Evolutionary conservation across 2,888 invertebrate genomes (phyloP), one percentile per base, ranked within the genome.

Genomic region (Orchesella flavescens): DNA sequence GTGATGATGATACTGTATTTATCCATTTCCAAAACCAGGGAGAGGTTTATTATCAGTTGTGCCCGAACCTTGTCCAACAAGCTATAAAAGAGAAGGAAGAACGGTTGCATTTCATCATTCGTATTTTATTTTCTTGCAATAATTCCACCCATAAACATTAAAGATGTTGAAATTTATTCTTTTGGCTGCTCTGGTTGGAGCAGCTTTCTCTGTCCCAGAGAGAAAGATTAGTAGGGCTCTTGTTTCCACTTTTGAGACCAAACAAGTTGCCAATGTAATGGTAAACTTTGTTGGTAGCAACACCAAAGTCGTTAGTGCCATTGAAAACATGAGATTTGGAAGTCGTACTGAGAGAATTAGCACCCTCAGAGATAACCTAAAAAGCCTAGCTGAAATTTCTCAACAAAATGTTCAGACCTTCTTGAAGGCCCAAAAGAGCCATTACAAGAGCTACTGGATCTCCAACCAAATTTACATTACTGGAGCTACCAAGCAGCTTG

Each of bases 241-340:
- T 55, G 4, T n/a, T 0, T 10, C n/a, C n/a, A 68, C 4, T 24
- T 15, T 69, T 1, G 34, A 53, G 10, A 15, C 44, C 19, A 44
- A 57, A 1, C 2, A 23, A 15, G 19, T 21, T 7, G 77, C 77
- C 2, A 77, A 77, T n/a, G 43, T 77, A 19, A 23, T 77, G 23
- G 69, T 77, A 2, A 44, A 49, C 46, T 77, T 77, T 43, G 66
- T 69, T 23, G 77, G 77, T 7, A 24, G 77, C 21, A 77, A 68
- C 68, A 59, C 5, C 1, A 12, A 21, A 19, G 77, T 77, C 21
- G 44, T 77, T 1, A 44, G 19, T 15, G 21, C 44, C 9, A 69
- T 77, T 63, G 69, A 77, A 17, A 57, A 5, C 46, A 57, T 44
- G 1, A 15, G 46, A 21, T 77, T 77, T 59, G 7, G 3, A n/a